Conservation (phyloP, 2,113 vertebrate genomes). For the Erythrolamprus reginae region DNA sequence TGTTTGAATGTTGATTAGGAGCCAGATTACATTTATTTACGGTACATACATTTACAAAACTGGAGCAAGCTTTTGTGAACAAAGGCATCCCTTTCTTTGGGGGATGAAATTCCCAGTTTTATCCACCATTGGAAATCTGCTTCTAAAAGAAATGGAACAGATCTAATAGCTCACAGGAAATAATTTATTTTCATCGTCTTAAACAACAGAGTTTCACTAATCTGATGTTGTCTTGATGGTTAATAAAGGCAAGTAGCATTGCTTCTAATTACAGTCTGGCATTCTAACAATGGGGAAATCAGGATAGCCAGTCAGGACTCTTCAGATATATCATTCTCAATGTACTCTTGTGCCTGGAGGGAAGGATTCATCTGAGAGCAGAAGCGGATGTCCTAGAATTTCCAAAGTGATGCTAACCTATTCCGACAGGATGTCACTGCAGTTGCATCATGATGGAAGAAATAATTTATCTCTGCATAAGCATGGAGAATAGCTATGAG, state of each 20-base stretch:
- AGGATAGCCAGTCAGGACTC: neutral
- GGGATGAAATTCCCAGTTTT: neutral
- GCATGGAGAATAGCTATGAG: neutral
- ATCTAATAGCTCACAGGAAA: neutral
- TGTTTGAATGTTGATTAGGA: neutral
- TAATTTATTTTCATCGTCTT: neutral
- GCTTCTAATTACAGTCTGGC: neutral
- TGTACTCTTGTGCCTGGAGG: neutral
- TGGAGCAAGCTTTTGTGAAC: neutral
- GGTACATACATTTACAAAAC: too few species aligned
- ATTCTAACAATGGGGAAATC: neutral
- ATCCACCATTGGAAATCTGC: neutral
- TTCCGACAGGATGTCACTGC: conserved; percentile 19
- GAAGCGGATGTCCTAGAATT: conserved; percentile 7
- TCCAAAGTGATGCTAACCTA: conserved; percentile 3
- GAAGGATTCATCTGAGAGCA: conserved; percentile 2
- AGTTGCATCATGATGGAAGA: neutral
- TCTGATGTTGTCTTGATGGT: neutral
- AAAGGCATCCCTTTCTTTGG: neutral
- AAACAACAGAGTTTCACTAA: neutral
- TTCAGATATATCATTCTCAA: conserved; percentile 6
- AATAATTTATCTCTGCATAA: neutral
- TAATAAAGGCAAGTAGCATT: neutral
- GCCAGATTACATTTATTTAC: neutral
- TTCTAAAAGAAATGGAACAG: neutral